phyloP scores from a whole-genome alignment of 2,797 vertebrate species.

The Cottoperca gobio region DNA sequence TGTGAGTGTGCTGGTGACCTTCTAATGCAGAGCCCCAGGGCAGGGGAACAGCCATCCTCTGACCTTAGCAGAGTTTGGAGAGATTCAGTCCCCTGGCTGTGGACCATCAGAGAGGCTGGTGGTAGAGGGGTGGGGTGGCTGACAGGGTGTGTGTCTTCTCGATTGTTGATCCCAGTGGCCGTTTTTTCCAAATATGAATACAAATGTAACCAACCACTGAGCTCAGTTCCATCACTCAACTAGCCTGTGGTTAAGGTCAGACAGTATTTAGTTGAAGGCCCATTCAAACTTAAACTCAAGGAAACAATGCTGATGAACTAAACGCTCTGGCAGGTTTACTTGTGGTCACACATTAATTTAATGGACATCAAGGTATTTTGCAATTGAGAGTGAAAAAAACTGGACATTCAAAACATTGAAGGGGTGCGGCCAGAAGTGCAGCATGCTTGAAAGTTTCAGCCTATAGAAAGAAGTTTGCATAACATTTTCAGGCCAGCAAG shows the following conservation, averaged over 20 bases:
- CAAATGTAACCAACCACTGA: conserved; percentile 50
- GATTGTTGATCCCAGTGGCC: conserved; percentile 53
- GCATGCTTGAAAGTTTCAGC: background rate
- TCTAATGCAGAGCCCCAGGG: conserved; percentile 64
- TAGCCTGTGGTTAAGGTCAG: conserved; percentile 63
- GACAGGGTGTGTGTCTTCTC: conserved; percentile 1
- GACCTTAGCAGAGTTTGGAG: conserved; percentile 69
- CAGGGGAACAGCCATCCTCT: conserved; percentile 54
- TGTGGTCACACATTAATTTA: background rate
- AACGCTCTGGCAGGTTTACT: background rate
- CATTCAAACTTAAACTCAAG: conserved; percentile 15
- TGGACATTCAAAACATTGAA: background rate
- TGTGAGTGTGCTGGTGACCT: conserved; percentile 61
- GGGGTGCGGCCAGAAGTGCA: background rate
- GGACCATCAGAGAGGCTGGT: conserved; percentile 29
- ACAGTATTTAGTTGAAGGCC: conserved; percentile 46
- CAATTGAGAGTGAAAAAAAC: background rate
- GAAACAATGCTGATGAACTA: background rate
- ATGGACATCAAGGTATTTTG: background rate
- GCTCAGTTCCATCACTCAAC: conserved; percentile 26
- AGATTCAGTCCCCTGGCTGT: conserved; percentile 41
- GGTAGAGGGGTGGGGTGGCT: background rate
- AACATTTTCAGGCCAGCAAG: background rate
- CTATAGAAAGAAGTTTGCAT: background rate
- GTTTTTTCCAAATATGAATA: conserved; percentile 57